phyloP scores from a whole-genome alignment of 92 coral and sea anemone genomes.

The Palythoa grandis region DNA sequence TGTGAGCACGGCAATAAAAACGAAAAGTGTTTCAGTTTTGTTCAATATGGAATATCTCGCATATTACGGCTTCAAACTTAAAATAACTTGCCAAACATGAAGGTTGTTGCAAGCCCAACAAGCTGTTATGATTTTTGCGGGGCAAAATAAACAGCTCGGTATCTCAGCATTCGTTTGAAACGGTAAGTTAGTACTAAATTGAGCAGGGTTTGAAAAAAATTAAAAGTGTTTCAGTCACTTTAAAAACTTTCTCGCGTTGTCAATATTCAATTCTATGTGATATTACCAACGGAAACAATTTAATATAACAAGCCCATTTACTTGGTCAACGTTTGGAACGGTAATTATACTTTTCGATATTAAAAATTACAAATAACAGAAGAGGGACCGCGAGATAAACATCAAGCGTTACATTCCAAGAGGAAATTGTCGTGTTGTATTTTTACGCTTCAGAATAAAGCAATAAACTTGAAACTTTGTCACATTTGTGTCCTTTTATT shows the following conservation, averaged over 20 bases:
- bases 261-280: not conserved
- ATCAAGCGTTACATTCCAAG: not conserved
- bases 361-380: not conserved
- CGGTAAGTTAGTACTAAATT: not conserved
- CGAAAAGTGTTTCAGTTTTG: not conserved
- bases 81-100: not conserved
- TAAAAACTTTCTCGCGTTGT: not conserved
- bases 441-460: not conserved
- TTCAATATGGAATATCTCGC: not conserved
- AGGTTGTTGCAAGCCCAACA: not conserved
- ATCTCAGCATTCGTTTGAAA: not conserved
- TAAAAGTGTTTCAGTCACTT: not conserved
- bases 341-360: too few species aligned
- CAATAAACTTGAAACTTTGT: not conserved
- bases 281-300: not conserved
- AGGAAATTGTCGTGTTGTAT: not conserved
- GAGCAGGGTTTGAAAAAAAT: not conserved
- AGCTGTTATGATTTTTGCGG: not conserved
- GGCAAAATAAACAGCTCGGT: not conserved
- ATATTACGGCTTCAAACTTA: not conserved
- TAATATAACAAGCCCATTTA: not conserved
- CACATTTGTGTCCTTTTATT: not conserved
- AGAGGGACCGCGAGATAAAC: not conserved
- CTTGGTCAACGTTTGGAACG: too few species aligned
- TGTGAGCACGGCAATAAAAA: not conserved